phyloP scores from a whole-genome alignment of 2,113 vertebrate genomes.

The Daboia siamensis region DNA sequence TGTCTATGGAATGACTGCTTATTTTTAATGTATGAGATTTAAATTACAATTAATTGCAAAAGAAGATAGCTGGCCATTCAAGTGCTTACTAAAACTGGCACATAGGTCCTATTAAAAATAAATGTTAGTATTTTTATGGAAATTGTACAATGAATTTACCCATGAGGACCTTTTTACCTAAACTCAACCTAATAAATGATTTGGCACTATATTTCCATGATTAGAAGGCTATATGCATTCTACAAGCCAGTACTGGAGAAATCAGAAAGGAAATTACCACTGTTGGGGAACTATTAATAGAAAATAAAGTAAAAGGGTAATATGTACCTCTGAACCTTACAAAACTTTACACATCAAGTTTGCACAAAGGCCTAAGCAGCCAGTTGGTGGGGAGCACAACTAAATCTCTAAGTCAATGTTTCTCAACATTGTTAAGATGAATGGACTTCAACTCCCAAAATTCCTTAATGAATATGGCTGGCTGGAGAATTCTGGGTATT shows the following conservation, averaged over 20 bases:
- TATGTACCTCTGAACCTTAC: not conserved
- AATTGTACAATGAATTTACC: not conserved
- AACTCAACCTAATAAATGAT: not conserved
- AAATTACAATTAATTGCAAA: not conserved
- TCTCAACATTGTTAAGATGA: not conserved
- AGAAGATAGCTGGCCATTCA: not conserved
- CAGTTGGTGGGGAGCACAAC: not conserved
- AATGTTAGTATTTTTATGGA: not conserved
- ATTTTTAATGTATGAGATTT: conserved; percentile 8
- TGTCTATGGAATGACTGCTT: not conserved
- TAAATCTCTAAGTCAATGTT: not conserved
- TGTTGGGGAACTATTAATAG: not conserved
- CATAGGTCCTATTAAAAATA: not conserved
- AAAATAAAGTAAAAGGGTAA: not conserved
- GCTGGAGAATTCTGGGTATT: too few species aligned
- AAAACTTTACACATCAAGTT: not conserved
- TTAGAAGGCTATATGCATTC: not conserved
- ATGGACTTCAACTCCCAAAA: not conserved
- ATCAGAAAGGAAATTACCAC: not conserved
- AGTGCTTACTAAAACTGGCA: not conserved
- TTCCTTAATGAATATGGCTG: not conserved
- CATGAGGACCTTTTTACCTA: not conserved
- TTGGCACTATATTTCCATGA: not conserved
- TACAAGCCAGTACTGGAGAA: not conserved
- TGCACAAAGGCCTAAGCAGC: not conserved